Conservation (phyloP, 2,113 vertebrate species). For the Rhodinocichla rosea region DNA sequence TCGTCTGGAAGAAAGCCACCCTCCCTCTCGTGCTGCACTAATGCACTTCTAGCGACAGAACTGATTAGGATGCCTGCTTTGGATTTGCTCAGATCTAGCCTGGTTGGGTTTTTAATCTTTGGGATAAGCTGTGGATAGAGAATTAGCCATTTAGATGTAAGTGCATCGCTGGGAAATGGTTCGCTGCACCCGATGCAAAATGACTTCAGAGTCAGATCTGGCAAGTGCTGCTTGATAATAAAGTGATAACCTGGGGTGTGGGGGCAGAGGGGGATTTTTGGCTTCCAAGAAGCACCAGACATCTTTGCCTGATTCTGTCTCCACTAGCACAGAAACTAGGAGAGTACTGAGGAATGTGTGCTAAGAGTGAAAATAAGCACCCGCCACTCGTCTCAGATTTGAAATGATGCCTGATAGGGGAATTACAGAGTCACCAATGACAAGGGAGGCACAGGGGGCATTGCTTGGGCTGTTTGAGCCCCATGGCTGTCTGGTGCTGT, state of each 20-base stretch:
- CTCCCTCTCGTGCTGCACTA: background rate
- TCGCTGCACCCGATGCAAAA: background rate
- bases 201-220: slow-evolving; percentile 1
- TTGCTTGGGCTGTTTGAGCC: background rate
- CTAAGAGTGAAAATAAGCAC: background rate
- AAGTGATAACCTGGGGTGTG: background rate
- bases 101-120: slow-evolving; percentile 34
- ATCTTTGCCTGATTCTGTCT: background rate
- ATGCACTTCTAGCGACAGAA: background rate
- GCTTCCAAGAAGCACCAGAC: background rate
- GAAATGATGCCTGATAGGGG: background rate
- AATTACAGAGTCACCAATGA: background rate
- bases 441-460: background rate
- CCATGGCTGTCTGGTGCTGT: background rate
- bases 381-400: background rate
- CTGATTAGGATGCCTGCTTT: slow-evolving; percentile 38
- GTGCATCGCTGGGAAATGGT: background rate
- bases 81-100: slow-evolving; percentile 40
- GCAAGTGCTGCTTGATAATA: background rate
- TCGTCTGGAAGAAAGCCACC: slow-evolving; percentile 36
- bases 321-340: background rate
- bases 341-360: background rate
- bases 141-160: slow-evolving; percentile 15
- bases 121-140: slow-evolving; percentile 31
- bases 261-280: background rate